Base-by-base conservation (phyloP, 2,797 vertebrate genomes). In the Buceros bicornis region DNA sequence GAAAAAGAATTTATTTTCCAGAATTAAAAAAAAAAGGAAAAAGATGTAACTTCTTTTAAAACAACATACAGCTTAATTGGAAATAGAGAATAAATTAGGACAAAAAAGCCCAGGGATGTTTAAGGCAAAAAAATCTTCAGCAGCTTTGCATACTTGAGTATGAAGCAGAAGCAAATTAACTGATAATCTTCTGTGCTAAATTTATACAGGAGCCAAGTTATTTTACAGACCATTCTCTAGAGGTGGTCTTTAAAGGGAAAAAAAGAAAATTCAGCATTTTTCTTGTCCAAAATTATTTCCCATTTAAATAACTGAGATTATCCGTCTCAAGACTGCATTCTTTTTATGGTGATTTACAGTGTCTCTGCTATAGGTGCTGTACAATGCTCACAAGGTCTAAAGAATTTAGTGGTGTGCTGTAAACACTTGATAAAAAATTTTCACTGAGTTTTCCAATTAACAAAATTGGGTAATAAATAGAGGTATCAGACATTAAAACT, bases 121-220 rank as follows among this genome's bases (percentile, higher is more conserved):
- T 87, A 96, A 96, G 71, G 93, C 93, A 97, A 95, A 94, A 94
- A 93, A 92, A 45, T 89, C 82, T 97, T 96, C 58, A 94, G 90
- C 70, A 95, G 94, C 90, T 95, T 94, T 96, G 56, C 93, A 95
- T 96, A 93, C 82, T 91, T 93, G 80, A 96, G 71, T 11, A 87
- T 10, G 48, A 89, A 95, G 87, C 47, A 81, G 62, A 92, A 25
- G 56, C 60, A 95, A 97, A 94, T 92, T 89, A 96, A 86, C 82
- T 58, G 82, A 92, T 94, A 96, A 96, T 94, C 86, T 94, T 82
- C 88, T 81, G 28, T 5, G 11, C 79, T 95, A 87, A 89, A 73
- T 95, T 94, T 93, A 94, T 95, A 69, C 51, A 82, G 33, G 22
- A 93, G 76, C 83, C 48, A 58, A 92, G 76, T 67, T 77, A 77